Conservation (phyloP, 1,140 invertebrate species). For the Aplysia californica region DNA sequence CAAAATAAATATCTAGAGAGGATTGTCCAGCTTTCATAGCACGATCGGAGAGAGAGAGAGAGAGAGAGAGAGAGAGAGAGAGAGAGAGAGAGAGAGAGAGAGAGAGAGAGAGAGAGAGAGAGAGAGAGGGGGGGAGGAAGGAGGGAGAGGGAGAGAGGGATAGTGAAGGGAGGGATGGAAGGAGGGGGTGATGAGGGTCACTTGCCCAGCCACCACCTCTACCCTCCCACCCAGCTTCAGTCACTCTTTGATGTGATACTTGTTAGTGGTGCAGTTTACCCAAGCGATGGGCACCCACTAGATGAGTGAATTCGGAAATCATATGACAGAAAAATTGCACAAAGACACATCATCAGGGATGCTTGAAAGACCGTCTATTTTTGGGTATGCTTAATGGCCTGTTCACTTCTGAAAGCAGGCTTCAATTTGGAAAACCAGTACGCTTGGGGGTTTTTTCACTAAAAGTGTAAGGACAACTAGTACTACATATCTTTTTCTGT, state of each 20-base stretch:
- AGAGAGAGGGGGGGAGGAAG: background rate
- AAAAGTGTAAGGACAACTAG: too few relatives aligned
- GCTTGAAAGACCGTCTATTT: background rate
- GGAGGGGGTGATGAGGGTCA: background rate
- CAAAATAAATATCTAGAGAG: too few relatives aligned
- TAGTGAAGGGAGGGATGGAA: background rate
- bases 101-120: background rate
- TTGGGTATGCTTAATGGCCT: too few relatives aligned
- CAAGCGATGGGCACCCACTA: background rate
- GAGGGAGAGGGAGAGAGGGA: background rate
- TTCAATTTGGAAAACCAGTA: too few relatives aligned
- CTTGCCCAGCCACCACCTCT: background rate
- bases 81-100: background rate
- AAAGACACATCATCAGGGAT: background rate
- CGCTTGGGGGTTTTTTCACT: too few relatives aligned
- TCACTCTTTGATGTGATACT: background rate
- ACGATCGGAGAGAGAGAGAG: background rate
- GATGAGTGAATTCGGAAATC: background rate
- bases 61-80: background rate
- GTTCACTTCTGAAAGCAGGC: too few relatives aligned
- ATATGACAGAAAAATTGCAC: background rate
- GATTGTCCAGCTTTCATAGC: too few relatives aligned
- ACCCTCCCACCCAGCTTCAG: background rate
- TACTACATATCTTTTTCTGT: too few relatives aligned
- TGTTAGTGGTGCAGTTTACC: background rate